Base-by-base conservation (phyloP, 1,140 invertebrate species). In the Drosophila erecta region DNA sequence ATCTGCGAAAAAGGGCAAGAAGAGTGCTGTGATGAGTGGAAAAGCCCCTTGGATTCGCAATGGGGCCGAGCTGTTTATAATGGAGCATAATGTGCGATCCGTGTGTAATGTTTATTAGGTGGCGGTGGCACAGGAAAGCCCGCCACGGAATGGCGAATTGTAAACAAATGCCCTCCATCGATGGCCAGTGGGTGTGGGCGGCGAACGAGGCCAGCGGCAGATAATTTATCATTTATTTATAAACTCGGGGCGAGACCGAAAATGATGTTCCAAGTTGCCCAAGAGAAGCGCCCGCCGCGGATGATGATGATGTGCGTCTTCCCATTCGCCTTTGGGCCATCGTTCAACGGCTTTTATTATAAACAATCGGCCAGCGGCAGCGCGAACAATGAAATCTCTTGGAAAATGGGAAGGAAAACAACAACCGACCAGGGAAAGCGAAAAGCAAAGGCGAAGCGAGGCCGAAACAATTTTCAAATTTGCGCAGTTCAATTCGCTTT, bases 221-320 rank as follows among this genome's bases (percentile, higher is more conserved):
- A 85, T 80, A 84, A 85, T 84, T 84, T 84, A 84, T 84, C 71
- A 85, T 85, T 85, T 84, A 84, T 84, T 84, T 84, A 80, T 84
- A 84, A 84, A 84, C 81, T 67, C 8, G 5, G 10, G 38, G 40
- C 40, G 14, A 41, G 41, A 12, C 60, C 7, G 41, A 62, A 71
- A 76, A 80, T 64, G 64, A 62, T 76, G 80, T 83, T 83, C 76
- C 80, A 70, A 75, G 30, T 83, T 84, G 80, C 74, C 62, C 79
- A 81, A 81, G 74, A 67, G 57, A 60, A 20, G 6, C 49, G 10
- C 41, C 15, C 1, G 17, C 17, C 17, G n/a, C n/a, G n/a, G 64
- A 30, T 30, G 30, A 30, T 30, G 30, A 30, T 30, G 78, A 69
- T 60, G 61, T 71, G 64, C 58, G 43, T 64, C 72, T 83, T 69